Conservation (phyloP, 2,888 invertebrate genomes). For the Himalopsyche tibetana region DNA sequence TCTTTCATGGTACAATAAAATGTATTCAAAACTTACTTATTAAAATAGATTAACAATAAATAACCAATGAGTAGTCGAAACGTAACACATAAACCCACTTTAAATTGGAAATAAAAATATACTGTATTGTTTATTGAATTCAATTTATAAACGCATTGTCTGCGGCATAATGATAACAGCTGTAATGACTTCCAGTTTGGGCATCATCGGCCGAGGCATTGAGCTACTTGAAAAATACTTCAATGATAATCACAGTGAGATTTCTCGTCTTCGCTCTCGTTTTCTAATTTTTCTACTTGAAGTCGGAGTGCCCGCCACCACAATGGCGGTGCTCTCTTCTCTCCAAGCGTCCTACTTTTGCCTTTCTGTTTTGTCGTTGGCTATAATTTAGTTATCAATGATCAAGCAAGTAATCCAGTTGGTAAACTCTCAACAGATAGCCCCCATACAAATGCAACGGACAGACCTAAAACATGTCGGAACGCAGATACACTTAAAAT, state of each 20-base stretch:
- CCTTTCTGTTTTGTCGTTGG: constrained; percentile 28
- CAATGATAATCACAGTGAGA: constrained; percentile 32
- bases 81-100: background rate
- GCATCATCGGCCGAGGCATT: constrained; percentile 40
- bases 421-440: background rate
- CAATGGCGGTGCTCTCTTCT: constrained; percentile 22
- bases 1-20: too few species aligned
- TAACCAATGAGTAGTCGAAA: too few species aligned
- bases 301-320: background rate
- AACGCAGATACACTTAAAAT: too few species aligned
- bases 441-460: too few species aligned
- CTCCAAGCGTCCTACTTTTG: constrained; percentile 20
- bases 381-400: constrained; percentile 24
- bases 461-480: too few species aligned
- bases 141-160: background rate
- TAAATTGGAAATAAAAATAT: constrained; percentile 1
- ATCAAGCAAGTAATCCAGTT: constrained; percentile 13
- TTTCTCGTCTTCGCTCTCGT: constrained; percentile 47
- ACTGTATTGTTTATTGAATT: background rate
- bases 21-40: too few species aligned
- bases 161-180: background rate
- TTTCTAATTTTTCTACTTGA: constrained; percentile 44
- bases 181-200: constrained; percentile 27
- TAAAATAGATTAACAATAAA: too few species aligned
- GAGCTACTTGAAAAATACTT: constrained; percentile 32